These are phyloP conservation scores for Tiliacea citrago DNA, from an alignment of 2,888 invertebrate species.

Conservation along the genomic window DNA sequence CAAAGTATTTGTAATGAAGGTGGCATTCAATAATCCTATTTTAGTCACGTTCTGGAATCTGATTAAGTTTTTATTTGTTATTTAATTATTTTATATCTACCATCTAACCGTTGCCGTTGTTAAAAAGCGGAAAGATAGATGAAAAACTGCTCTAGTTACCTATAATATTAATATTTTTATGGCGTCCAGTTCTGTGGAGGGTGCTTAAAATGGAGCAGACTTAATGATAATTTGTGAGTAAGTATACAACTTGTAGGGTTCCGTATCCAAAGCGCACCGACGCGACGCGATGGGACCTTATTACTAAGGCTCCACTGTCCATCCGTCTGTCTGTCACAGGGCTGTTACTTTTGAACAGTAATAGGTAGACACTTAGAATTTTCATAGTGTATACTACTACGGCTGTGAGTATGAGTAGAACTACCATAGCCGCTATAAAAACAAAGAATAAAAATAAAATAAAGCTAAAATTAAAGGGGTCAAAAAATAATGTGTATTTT, in stretches of 20 bases:
- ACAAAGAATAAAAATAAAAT: too few species aligned
- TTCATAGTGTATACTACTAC: too few species aligned
- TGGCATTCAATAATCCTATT: constrained; percentile 27
- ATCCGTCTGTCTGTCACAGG: not conserved
- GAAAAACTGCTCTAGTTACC: constrained; percentile 45
- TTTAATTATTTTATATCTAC: constrained; percentile 24
- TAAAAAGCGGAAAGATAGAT: not conserved
- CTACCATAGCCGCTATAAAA: too few species aligned
- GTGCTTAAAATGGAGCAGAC: constrained; percentile 36
- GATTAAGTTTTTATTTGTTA: constrained; percentile 39
- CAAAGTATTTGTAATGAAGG: not conserved
- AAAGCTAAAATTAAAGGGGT: too few species aligned
- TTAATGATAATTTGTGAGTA: not conserved
- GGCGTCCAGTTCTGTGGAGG: constrained; percentile 27
- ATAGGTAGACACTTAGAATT: too few species aligned
- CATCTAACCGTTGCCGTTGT: not conserved
- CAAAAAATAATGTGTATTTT: too few species aligned
- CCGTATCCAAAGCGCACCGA: not conserved
- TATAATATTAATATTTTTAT: constrained; percentile 46
- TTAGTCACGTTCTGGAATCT: constrained; percentile 19
- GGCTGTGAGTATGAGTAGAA: too few species aligned
- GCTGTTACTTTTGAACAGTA: not conserved
- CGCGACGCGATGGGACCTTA: not conserved
- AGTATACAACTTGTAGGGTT: not conserved
- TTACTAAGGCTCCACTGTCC: not conserved